A percentile compares a stretch with the other conserved stretches of the same genome.
Conservation (phyloP, 2,888 invertebrate species). For the Chromoteleia sp. region DNA sequence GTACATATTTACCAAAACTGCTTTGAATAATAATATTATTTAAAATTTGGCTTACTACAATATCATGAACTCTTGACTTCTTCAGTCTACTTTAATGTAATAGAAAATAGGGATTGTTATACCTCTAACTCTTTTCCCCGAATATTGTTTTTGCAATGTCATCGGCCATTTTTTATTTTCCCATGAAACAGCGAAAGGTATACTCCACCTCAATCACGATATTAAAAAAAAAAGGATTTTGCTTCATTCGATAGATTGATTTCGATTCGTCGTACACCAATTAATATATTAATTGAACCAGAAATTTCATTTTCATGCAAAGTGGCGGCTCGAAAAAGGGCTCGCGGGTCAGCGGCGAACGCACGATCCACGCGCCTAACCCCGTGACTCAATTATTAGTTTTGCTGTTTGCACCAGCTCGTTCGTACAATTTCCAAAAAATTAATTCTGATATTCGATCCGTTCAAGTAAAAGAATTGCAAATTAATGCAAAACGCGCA, state of each 20-base stretch:
- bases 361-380: not conserved
- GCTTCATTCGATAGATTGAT: conserved; percentile 27
- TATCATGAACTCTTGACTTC: not conserved
- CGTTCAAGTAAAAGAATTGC: conserved; percentile 14
- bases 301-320: conserved; percentile 39
- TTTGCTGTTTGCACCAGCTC: conserved; percentile 12
- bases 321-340: conserved; percentile 12
- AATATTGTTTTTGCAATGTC: conserved; percentile 8
- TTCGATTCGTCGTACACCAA: conserved; percentile 21
- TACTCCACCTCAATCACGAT: conserved; percentile 29
- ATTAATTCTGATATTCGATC: not conserved
- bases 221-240: conserved; percentile 36
- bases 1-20: too few relatives aligned
- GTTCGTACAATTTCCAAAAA: conserved; percentile 12
- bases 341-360: not conserved
- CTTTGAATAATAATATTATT: too few relatives aligned
- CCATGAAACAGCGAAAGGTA: conserved; percentile 12
- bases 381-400: conserved; percentile 27
- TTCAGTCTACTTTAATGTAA: not conserved
- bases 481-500: conserved; percentile 23
- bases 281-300: conserved; percentile 56
- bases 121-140: not conserved
- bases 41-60: too few relatives aligned
- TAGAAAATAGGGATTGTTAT: not conserved
- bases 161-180: conserved; percentile 13